Conservation (phyloP, 2,113 vertebrate genomes). For the Rhinopomastus cyanomelas region DNA sequence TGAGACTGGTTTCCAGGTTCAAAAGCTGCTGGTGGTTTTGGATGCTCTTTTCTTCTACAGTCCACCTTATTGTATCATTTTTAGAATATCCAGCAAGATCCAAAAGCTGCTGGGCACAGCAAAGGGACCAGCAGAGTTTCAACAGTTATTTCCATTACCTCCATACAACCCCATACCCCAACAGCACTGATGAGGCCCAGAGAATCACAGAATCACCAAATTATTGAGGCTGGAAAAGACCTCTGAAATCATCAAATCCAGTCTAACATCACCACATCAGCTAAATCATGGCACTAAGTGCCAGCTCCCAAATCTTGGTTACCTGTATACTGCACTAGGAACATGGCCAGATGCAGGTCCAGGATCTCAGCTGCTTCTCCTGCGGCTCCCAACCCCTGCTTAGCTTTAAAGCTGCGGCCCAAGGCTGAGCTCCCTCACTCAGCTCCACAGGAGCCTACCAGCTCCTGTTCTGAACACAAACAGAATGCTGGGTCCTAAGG, state of each 20-base stretch:
- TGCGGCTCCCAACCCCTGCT: background rate
- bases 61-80: background rate
- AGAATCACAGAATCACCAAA: too few relatives aligned
- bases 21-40: background rate
- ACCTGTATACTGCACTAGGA: conserved; percentile 76
- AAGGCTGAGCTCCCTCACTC: conserved; percentile 18
- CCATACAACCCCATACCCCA: background rate
- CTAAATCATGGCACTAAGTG: too few relatives aligned
- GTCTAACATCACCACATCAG: too few relatives aligned
- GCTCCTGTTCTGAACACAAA: conserved; percentile 37
- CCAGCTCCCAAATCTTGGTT: too few relatives aligned
- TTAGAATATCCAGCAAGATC: background rate
- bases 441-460: conserved; percentile 29
- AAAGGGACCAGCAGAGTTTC: background rate
- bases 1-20: background rate
- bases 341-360: conserved; percentile 63
- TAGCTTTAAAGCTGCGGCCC: background rate
- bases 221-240: too few relatives aligned
- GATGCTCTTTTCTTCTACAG: rapidly evolving
- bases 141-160: background rate
- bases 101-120: background rate
- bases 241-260: too few relatives aligned
- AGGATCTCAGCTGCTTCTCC: conserved; percentile 47
- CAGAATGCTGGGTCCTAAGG: conserved; percentile 44
- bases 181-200: background rate